Conservation (phyloP, 2,888 invertebrate species). For the Idaea aversata region DNA sequence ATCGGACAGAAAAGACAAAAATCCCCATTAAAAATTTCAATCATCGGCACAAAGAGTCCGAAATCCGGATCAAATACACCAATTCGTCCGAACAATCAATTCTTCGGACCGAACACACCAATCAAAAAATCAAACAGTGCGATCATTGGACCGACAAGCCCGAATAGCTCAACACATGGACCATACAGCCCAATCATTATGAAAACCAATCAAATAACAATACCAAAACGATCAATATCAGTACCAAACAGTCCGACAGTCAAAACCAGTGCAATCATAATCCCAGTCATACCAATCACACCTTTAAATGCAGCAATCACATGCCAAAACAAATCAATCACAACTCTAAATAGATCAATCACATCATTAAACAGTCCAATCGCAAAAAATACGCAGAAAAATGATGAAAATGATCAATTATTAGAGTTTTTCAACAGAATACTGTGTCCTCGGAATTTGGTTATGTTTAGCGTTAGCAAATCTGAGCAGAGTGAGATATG, state of each 20-base stretch:
- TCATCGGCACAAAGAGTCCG: background rate
- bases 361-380: background rate
- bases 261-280: constrained; percentile 6
- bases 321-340: background rate
- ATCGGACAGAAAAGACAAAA: background rate
- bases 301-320: background rate
- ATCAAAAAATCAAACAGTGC: background rate
- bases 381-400: background rate
- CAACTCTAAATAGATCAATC: background rate
- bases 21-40: background rate
- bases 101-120: background rate
- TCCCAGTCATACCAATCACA: background rate
- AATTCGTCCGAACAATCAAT: background rate
- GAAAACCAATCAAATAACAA: constrained; percentile 1
- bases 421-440: constrained; percentile 62
- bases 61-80: background rate
- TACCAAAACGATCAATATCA: constrained; percentile 1
- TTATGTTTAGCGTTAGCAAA: constrained; percentile 46
- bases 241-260: constrained; percentile 12
- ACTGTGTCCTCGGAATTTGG: constrained; percentile 64
- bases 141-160: background rate
- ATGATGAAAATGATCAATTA: constrained; percentile 28
- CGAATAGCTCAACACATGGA: background rate
- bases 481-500: constrained; percentile 50
- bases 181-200: background rate